phyloP scores from a whole-genome alignment of 2,113 vertebrate species.

The Tyto alba region DNA sequence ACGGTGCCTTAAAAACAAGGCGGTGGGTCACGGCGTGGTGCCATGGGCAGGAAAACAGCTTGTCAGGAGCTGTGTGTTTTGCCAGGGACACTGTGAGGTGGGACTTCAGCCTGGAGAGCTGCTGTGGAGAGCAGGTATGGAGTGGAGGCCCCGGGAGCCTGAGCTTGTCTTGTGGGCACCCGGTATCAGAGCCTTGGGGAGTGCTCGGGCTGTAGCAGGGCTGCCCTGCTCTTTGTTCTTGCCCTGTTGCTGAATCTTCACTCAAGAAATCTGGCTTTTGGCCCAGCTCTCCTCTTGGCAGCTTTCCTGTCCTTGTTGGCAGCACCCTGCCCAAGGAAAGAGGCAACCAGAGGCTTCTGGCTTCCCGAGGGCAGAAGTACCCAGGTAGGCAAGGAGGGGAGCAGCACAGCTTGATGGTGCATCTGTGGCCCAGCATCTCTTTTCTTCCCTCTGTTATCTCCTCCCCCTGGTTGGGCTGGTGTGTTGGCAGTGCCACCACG shows the following conservation, averaged over 20 bases:
- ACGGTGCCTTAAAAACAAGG: fast-evolving
- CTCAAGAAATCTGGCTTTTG: not conserved
- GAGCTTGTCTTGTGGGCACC: not conserved
- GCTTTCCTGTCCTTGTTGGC: not conserved
- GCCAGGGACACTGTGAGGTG: fast-evolving
- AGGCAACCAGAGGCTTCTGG: not conserved
- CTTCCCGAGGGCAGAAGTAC: not conserved
- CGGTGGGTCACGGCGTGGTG: fast-evolving
- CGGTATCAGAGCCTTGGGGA: fast-evolving
- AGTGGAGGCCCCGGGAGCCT: not conserved
- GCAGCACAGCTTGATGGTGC: not conserved
- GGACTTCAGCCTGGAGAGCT: not conserved
- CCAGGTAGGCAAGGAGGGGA: not conserved
- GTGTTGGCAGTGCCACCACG: not conserved
- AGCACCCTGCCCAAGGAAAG: not conserved
- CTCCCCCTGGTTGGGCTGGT: not conserved
- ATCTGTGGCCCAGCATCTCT: not conserved
- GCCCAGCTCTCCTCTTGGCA: not conserved
- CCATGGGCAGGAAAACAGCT: not conserved
- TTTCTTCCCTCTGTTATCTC: not conserved
- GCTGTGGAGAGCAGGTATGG: not conserved
- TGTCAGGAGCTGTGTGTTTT: fast-evolving
- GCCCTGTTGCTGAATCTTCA: not conserved
- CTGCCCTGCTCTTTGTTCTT: not conserved
- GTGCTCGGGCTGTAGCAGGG: not conserved